Evolutionary conservation across 2,888 invertebrate species (phyloP), one percentile per base, ranked within the genome.

Genomic region (Merodon equestris): DNA sequence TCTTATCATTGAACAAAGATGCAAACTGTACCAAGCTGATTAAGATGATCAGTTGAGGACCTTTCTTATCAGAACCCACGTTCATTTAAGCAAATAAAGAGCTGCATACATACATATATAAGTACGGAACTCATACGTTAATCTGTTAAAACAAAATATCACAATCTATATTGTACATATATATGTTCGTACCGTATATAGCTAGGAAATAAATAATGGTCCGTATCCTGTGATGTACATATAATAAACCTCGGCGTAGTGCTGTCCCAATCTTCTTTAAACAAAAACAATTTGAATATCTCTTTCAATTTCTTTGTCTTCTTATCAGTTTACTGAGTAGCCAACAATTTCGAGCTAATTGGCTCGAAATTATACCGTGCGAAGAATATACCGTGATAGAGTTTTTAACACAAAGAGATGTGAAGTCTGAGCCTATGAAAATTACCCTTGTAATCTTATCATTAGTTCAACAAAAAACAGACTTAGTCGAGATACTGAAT

Each of bases 1-100:
- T 86, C 86, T 86, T 85, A 86, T 86, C 86, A 58, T 63, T 53
- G 81, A 85, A 84, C 83, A 84, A 84, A 84, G 85, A 86, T 86
- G 86, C 85, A 86, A 86, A 86, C 85, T 86, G 34, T 53, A 63
- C 45, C 64, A n/a, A 48, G 48, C 40, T 60, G 63, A 73, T 73
- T 57, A 73, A 68, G 68, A 73, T 77, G 54, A 68, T 57, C 61
- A 57, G 56, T 60, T 79, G 79, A 79, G 70, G 64, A 70, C 64
- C 70, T 42, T 64, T 60, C 79, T 79, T 79, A 79, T 79, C 74
- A 68, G 36, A 68, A 68, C 57, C 63, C 74, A 58, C 70, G 54
- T 70, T 70, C 63, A 58, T 54, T 48, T 50, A 54, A 60, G 58
- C 36, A 74, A 74, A 67, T 53, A 73, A 38, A 18, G 38, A 38